phyloP scores from a whole-genome alignment of 2,797 vertebrate species.

The Pogoniulus pusillus region DNA sequence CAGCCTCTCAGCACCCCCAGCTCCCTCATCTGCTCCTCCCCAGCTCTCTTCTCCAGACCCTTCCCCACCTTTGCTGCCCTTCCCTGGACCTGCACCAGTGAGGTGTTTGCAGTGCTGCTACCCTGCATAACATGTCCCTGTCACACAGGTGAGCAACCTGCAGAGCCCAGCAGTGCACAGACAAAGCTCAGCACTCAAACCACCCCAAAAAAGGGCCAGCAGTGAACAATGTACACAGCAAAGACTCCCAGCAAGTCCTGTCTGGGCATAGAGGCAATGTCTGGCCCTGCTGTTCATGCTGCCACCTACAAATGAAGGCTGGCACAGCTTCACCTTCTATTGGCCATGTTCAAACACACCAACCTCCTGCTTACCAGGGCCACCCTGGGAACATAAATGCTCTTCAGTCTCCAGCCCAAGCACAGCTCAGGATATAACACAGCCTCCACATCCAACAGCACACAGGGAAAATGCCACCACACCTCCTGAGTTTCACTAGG shows the following conservation, averaged over 20 bases:
- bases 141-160: not conserved
- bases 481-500: not conserved
- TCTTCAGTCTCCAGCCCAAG: not conserved
- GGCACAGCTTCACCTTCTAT: not conserved
- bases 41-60: no score
- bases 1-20: no score
- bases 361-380: no score
- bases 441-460: not conserved
- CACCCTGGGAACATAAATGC: not conserved
- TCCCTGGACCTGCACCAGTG: no score
- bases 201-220: not conserved
- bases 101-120: no score
- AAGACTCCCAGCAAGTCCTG: not conserved
- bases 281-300: rapidly evolving
- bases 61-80: no score
- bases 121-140: no score
- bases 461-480: not conserved
- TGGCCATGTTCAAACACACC: not conserved
- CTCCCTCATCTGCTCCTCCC: no score
- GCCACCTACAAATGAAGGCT: not conserved
- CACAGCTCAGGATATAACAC: not conserved
- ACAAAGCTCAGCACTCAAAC: rapidly evolving
- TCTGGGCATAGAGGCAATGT: rapidly evolving
- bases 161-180: not conserved
- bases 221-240: not conserved